Evolutionary conservation across 2,113 vertebrate genomes (phyloP), one percentile per base, ranked within the genome.

Genomic region (Oncorhynchus keta): DNA sequence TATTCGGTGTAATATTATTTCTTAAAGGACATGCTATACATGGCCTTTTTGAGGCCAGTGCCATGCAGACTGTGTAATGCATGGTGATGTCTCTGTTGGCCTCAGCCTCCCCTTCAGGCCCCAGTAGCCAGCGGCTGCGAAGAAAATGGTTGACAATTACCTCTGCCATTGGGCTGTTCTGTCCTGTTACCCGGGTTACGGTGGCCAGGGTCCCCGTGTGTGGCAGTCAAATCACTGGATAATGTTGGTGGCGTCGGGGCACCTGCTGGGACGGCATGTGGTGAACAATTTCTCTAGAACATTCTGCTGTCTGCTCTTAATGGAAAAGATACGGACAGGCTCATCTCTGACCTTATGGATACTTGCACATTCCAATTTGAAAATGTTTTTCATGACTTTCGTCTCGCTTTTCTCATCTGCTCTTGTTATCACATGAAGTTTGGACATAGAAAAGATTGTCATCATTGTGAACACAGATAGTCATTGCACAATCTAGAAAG

Each of bases 131-230:
- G 57, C 70, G 73, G 79, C 77, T 78, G 72, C 61, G 16, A 73
- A 72, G 72, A 77, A 84, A 81, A 79, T 81, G 66, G 80, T 59
- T 30, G 68, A 62, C 73, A 74, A 86, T 82, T 80, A 82, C 69
- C 49, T 68, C 35, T 76, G 72, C 67, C 49, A 48, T 30, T 71
- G 69, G 68, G 39, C 61, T 68, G 61, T 67, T 73, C 76, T 45
- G 51, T 81, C 73, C 45, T 73, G 74, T 69, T 78, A 51, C 71
- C 73, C 62, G 71, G 70, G 70, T 76, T 75, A 73, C 79, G 68
- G n/a, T 32, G 59, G 49, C 76, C 74, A 57, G 57, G 72, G 64
- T 49, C 39, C 39, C 68, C 5, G 3, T 26, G 55, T 80, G 76
- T 66, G 59, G 45, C 75, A 81, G 59, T 81, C 57, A 83, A 81